Percentiles rank a stretch among this genome's conserved stretches.
Evolutionary conservation across 2,797 vertebrate species (phyloP).

Genomic region (Clangula hyemalis): DNA sequence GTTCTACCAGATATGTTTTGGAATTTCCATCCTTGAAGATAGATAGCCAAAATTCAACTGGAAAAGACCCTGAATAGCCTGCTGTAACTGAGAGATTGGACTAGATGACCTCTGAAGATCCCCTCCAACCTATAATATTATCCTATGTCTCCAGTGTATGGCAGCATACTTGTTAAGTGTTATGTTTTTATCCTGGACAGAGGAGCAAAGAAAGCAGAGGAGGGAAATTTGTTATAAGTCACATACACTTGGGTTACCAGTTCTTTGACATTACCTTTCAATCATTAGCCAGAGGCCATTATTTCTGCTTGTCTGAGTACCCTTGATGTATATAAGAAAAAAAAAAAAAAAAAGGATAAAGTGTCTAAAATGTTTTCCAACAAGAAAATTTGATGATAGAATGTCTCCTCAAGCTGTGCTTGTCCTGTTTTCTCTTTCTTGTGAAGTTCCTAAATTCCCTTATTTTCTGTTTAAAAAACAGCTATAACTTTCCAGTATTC

Average conservation of each 20-base stretch:
- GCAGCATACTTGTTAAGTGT: neutral
- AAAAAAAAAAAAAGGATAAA: neutral
- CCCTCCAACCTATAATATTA: neutral
- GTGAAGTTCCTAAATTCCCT: neutral
- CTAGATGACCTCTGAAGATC: neutral
- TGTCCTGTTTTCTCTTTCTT: slow-evolving; percentile 21
- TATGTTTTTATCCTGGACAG: neutral
- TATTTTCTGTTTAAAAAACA: slow-evolving; percentile 19
- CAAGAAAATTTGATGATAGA: slow-evolving; percentile 37
- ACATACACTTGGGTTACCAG: slow-evolving; percentile 3
- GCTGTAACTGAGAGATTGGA: neutral
- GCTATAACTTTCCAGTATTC: neutral
- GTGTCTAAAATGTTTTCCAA: slow-evolving; percentile 26
- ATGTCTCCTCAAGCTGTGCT: slow-evolving; percentile 31
- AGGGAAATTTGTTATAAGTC: neutral
- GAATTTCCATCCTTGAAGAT: neutral
- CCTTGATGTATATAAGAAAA: neutral
- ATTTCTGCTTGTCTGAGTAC: slow-evolving; percentile 61
- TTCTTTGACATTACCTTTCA: slow-evolving; percentile 39
- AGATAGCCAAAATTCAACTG: neutral
- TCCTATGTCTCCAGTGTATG: neutral
- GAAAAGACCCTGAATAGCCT: neutral
- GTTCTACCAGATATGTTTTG: neutral
- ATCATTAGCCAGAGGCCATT: slow-evolving; percentile 57
- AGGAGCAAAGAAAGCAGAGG: neutral